Percentiles rank a stretch among this genome's conserved stretches.
phyloP scores from a whole-genome alignment of 2,888 invertebrate genomes.

The Hemithea aestivaria region DNA sequence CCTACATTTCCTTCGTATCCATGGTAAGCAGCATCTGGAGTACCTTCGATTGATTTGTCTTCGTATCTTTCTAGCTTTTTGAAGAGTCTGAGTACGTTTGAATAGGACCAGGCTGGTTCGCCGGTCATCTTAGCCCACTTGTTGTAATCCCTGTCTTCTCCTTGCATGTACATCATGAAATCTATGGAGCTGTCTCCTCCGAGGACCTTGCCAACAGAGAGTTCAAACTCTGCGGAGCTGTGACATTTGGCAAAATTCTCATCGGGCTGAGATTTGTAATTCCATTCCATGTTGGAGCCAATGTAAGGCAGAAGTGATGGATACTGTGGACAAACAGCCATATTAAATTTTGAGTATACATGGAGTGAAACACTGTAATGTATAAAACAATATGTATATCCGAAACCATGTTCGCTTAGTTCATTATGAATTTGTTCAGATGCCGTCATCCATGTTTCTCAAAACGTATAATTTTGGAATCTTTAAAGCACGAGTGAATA shows the following conservation, averaged over 20 bases:
- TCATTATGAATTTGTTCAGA: too few relatives aligned
- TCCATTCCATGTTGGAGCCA: conserved; percentile 8
- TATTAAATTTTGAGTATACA: too few relatives aligned
- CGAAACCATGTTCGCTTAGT: too few relatives aligned
- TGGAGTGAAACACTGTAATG: too few relatives aligned
- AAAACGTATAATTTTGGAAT: too few relatives aligned
- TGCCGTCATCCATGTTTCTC: too few relatives aligned
- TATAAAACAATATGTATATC: too few relatives aligned
- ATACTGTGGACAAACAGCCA: too few relatives aligned
- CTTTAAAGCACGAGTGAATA: too few relatives aligned
- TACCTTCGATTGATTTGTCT: conserved; percentile 25
- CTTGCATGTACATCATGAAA: conserved; percentile 70
- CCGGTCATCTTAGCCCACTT: conserved; percentile 66
- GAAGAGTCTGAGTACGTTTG: conserved; percentile 62
- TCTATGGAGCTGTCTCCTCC: conserved; percentile 75
- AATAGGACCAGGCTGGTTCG: conserved; percentile 71
- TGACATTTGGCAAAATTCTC: conserved; percentile 32
- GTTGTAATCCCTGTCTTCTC: conserved; percentile 42
- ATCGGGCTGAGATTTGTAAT: conserved; percentile 41
- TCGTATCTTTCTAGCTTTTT: conserved; percentile 59
- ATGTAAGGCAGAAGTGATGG: neutral
- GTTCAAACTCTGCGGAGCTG: conserved; percentile 1
- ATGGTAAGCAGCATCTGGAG: conserved; percentile 27
- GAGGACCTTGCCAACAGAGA: conserved; percentile 75
- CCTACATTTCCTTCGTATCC: conserved; percentile 31